Conservation (phyloP, 2,113 vertebrate species). For the Spea multiplicata region DNA sequence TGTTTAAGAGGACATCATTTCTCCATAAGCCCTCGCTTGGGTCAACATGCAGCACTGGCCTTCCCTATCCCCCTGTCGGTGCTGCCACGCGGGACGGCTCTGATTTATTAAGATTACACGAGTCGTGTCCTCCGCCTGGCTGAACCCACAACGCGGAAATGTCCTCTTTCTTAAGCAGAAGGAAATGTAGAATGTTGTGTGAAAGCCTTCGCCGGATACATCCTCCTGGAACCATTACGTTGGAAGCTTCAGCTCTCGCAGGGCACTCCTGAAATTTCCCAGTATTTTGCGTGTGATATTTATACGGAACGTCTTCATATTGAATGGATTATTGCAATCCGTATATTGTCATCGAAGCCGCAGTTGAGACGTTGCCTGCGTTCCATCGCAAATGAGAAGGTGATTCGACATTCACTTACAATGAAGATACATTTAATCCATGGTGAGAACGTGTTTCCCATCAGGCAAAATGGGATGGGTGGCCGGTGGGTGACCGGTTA, state of each 20-base stretch:
- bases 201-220: constrained; percentile 34
- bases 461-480: no score
- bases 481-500: no score
- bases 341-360: no score
- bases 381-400: no score
- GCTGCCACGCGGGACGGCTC: constrained; percentile 79
- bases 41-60: constrained; percentile 66
- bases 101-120: constrained; percentile 91
- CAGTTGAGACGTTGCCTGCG: no score
- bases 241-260: background rate
- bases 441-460: no score
- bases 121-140: constrained; percentile 82
- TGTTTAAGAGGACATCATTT: constrained; percentile 85
- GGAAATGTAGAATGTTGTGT: constrained; percentile 56
- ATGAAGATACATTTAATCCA: no score
- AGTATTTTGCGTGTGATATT: no score
- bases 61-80: constrained; percentile 78
- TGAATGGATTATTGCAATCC: no score
- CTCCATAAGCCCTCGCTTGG: constrained; percentile 74
- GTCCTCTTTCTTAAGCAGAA: constrained; percentile 54
- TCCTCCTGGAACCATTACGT: background rate
- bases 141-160: constrained; percentile 78
- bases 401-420: no score
- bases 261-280: no score
- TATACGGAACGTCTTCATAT: no score